Evolutionary conservation across 64 coral and sea anemone genomes (phyloP).

Genomic region (Pocillopora damicornis): DNA sequence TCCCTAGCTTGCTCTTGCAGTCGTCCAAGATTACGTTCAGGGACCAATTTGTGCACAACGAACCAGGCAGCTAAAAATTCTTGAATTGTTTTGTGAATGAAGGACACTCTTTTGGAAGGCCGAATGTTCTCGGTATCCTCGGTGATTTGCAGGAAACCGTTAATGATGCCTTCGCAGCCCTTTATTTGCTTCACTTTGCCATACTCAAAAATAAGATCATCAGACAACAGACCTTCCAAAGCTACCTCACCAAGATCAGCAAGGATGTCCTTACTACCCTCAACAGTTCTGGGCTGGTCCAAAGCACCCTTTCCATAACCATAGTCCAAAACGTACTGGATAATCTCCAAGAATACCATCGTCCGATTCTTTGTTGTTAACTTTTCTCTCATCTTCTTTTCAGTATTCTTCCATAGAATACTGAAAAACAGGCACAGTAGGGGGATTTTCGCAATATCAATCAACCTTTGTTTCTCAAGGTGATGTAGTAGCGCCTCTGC

Average conservation of each 20-base stretch:
- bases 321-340: not conserved
- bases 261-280: not conserved
- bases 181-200: not conserved
- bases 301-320: not conserved
- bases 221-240: not conserved
- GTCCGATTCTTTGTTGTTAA: not conserved
- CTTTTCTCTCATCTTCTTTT: not conserved
- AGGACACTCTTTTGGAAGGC: not conserved
- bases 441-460: not conserved
- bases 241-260: not conserved
- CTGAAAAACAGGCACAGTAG: not conserved
- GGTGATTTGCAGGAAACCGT: not conserved
- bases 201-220: not conserved
- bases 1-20: not conserved
- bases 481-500: not conserved
- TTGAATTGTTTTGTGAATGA: constrained; percentile 10
- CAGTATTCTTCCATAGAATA: not conserved
- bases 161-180: not conserved
- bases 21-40: not conserved
- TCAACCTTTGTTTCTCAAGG: not conserved
- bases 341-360: not conserved
- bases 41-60: not conserved
- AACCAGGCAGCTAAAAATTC: not conserved
- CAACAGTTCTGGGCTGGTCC: not conserved
- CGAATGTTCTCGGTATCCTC: not conserved